Percentiles rank a stretch among this genome's conserved stretches.
Evolutionary conservation across 2,113 vertebrate genomes (phyloP).

Genomic region (Sceloporus undulatus): DNA sequence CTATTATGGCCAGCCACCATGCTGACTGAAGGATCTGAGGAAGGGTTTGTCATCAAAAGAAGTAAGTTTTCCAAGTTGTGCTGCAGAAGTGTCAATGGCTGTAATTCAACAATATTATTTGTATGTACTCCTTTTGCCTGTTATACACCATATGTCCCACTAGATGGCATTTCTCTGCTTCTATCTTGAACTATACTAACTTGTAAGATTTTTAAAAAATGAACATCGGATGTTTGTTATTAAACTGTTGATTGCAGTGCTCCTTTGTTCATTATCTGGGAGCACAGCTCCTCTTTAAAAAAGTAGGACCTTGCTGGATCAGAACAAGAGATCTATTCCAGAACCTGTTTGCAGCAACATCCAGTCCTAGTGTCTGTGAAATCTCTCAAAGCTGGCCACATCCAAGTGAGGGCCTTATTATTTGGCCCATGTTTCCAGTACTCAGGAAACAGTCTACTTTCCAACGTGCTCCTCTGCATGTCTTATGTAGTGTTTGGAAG

Average conservation of each 20-base stretch:
- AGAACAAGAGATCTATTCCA: not conserved
- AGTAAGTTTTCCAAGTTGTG: too few relatives aligned
- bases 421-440: not conserved
- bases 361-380: not conserved
- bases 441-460: not conserved
- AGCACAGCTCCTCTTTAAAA: not conserved
- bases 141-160: slow-evolving; percentile 51
- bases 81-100: not conserved
- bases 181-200: not conserved
- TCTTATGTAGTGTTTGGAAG: too few relatives aligned
- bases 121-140: not conserved
- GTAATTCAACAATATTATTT: not conserved
- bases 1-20: too few relatives aligned
- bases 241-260: not conserved
- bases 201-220: not conserved
- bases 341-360: not conserved
- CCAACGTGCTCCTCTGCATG: not conserved
- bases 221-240: too few relatives aligned
- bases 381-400: too few relatives aligned
- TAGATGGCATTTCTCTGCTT: slow-evolving; percentile 60
- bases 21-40: too few relatives aligned
- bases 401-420: too few relatives aligned
- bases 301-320: not conserved
- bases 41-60: too few relatives aligned
- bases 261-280: not conserved